Conservation (phyloP, 2,113 vertebrate species). For the Callopanchax toddi region DNA sequence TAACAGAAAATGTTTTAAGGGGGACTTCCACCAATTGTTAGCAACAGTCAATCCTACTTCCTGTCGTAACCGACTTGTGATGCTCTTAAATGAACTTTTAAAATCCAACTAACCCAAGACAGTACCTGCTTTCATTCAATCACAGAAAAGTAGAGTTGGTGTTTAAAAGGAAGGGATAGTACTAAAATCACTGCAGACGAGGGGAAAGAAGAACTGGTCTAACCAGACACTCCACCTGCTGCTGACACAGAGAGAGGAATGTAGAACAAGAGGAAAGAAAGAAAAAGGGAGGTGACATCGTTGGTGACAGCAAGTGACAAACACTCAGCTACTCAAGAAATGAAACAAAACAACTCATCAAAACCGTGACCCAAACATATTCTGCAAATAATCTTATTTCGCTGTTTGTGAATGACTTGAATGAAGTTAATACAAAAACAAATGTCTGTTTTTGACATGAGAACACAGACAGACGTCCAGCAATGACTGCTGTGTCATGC, state of each 20-base stretch:
- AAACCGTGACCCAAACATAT: neutral
- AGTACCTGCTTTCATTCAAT: no score
- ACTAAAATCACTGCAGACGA: neutral
- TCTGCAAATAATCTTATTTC: neutral
- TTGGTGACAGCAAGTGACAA: neutral
- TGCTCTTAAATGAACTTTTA: neutral
- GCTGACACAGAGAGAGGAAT: conserved; percentile 49
- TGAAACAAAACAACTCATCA: no score
- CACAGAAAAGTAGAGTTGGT: no score
- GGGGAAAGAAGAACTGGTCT: conserved; percentile 42
- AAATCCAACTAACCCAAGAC: neutral
- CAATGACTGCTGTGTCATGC: no score
- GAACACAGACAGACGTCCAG: no score
- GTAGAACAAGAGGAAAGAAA: conserved; percentile 26
- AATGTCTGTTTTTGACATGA: no score
- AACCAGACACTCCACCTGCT: conserved; percentile 54
- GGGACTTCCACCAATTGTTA: no score
- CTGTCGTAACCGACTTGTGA: neutral
- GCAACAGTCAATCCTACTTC: no score
- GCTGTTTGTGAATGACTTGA: no score
- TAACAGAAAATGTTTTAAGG: neutral
- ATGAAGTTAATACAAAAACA: no score
- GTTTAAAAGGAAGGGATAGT: no score
- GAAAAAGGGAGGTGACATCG: neutral
- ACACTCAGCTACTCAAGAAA: neutral